Conservation (phyloP, 2,113 vertebrate genomes). For the Charina bottae region DNA sequence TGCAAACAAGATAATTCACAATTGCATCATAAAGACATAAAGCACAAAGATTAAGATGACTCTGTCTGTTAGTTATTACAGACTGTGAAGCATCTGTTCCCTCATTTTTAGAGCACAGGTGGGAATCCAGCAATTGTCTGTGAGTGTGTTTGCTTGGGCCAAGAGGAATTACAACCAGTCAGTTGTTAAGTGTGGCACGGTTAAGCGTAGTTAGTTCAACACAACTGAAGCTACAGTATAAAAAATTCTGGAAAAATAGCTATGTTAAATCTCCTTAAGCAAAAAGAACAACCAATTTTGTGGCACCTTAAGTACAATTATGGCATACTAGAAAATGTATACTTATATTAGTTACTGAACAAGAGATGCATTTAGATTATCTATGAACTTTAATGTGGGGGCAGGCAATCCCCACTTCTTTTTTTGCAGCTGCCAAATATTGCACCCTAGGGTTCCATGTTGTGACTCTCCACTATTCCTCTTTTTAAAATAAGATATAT, state of each 20-base stretch:
- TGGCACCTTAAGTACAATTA: neutral
- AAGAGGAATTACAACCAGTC: neutral
- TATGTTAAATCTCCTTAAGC: neutral
- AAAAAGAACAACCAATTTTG: neutral
- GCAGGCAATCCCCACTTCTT: neutral
- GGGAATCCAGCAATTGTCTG: neutral
- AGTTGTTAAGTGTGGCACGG: neutral
- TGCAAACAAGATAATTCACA: constrained; percentile 57
- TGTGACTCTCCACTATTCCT: neutral
- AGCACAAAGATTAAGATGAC: constrained; percentile 30
- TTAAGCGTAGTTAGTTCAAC: accelerated
- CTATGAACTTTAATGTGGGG: neutral
- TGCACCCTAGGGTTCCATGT: neutral
- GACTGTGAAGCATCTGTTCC: constrained; percentile 40
- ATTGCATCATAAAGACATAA: constrained; percentile 28
- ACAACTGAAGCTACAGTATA: neutral
- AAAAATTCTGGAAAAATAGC: neutral
- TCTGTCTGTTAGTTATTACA: constrained; percentile 38
- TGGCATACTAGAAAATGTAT: neutral
- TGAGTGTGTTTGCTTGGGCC: constrained; percentile 17
- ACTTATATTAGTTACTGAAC: neutral
- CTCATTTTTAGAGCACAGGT: constrained; percentile 31
- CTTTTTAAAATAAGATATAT: neutral
- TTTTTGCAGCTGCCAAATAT: neutral
- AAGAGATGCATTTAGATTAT: neutral